Evolutionary conservation across 2,113 vertebrate species (phyloP).

Genomic region (Lathamus discolor): DNA sequence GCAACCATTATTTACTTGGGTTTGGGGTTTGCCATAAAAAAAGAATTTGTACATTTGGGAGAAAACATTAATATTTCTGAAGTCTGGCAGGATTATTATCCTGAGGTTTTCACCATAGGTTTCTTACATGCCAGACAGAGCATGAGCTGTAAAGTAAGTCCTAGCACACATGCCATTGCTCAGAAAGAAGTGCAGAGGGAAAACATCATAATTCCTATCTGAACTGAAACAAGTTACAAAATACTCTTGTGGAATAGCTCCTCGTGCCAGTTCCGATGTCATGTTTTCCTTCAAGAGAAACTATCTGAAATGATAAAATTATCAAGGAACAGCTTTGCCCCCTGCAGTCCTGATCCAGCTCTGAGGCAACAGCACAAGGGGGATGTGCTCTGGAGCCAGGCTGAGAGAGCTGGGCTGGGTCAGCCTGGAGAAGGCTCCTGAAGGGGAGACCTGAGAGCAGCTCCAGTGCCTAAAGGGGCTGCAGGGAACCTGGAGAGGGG

Average conservation of each 20-base stretch:
- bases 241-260: neutral
- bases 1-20: neutral
- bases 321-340: neutral
- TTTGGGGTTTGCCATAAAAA: neutral
- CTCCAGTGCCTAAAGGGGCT: neutral
- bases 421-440: too few species aligned
- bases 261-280: neutral
- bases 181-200: neutral
- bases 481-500: neutral
- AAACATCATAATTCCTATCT: neutral
- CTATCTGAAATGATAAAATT: neutral
- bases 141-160: neutral
- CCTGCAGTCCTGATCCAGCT: neutral
- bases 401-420: neutral
- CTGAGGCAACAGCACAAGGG: neutral
- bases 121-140: neutral
- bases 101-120: neutral
- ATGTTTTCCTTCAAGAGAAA: neutral
- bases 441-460: too few species aligned
- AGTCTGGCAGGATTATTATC: neutral
- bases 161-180: neutral
- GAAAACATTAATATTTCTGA: neutral
- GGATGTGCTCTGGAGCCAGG: neutral
- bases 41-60: neutral
- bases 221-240: neutral